Conservation (phyloP, 2,113 vertebrate species). For the Bothrops jararaca region DNA sequence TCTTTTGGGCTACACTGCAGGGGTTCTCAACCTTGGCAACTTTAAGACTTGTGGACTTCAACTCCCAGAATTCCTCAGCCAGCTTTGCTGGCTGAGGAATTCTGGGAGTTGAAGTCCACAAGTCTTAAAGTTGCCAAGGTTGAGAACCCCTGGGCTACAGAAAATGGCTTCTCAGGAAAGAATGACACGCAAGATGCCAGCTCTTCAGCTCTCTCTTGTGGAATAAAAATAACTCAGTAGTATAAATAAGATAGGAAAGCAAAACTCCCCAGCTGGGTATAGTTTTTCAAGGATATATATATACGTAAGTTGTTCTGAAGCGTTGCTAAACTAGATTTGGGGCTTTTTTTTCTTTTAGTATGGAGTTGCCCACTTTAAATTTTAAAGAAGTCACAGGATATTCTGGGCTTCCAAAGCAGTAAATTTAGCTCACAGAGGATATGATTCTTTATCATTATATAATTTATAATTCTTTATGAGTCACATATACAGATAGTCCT, state of each 20-base stretch:
- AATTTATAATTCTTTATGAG: not conserved
- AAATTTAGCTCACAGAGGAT: not conserved
- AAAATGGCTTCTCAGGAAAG: not conserved
- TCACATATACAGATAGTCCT: not conserved
- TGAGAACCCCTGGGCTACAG: not conserved
- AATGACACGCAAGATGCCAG: not conserved
- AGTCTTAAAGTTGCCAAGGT: too few species aligned
- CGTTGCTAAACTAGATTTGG: not conserved
- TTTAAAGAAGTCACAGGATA: not conserved
- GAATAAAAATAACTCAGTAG: not conserved
- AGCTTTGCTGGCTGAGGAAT: too few species aligned
- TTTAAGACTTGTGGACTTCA: too few species aligned
- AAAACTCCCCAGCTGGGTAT: not conserved
- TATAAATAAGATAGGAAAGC: not conserved
- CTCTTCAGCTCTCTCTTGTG: slow-evolving; percentile 1
- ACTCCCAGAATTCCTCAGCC: too few species aligned
- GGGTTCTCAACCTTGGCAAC: too few species aligned
- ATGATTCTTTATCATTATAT: not conserved
- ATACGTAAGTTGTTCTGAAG: not conserved
- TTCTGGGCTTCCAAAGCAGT: not conserved
- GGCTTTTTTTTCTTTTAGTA: not conserved
- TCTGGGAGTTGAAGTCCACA: too few species aligned
- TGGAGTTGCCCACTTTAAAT: not conserved
- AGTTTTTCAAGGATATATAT: not conserved
- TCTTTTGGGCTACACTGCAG: not conserved